Evolutionary conservation across 2,113 vertebrate genomes (phyloP).

Genomic region (Thermophis baileyi): DNA sequence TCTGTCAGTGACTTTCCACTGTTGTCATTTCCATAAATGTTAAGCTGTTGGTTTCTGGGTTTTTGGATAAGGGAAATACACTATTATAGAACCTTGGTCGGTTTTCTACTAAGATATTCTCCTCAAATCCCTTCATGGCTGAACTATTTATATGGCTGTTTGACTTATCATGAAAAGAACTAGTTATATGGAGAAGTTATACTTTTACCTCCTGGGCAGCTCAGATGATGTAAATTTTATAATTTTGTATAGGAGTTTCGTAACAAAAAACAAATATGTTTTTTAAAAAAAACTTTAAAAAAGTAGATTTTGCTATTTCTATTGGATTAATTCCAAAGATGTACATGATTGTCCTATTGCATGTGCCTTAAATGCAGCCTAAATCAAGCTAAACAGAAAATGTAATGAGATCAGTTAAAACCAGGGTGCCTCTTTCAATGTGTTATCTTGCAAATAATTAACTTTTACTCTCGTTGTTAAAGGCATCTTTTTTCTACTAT

Average conservation of each 20-base stretch:
- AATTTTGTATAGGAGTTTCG: slow-evolving; percentile 88
- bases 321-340: slow-evolving; percentile 53
- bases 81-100: slow-evolving; percentile 76
- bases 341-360: slow-evolving; percentile 59
- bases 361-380: slow-evolving; percentile 72
- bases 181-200: slow-evolving; percentile 85
- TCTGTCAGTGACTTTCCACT: slow-evolving; percentile 46
- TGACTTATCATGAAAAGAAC: slow-evolving; percentile 83
- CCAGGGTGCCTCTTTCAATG: slow-evolving; percentile 42
- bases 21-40: slow-evolving; percentile 64
- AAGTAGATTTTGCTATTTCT: slow-evolving; percentile 80
- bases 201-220: slow-evolving; percentile 90
- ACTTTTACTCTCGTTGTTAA: slow-evolving; percentile 38
- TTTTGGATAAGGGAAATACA: slow-evolving; percentile 73
- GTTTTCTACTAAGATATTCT: slow-evolving; percentile 61
- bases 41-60: slow-evolving; percentile 27
- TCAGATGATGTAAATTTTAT: slow-evolving; percentile 92
- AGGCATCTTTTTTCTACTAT: slow-evolving; percentile 52
- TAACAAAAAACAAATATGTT: slow-evolving; percentile 76
- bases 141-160: slow-evolving; percentile 71
- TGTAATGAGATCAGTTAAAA: slow-evolving; percentile 39
- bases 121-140: slow-evolving; percentile 64
- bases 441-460: slow-evolving; percentile 42
- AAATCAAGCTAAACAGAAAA: slow-evolving; percentile 42
- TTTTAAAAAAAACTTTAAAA: slow-evolving; percentile 65